phyloP scores from a whole-genome alignment of 2,113 vertebrate genomes.

The Piaya cayana region DNA sequence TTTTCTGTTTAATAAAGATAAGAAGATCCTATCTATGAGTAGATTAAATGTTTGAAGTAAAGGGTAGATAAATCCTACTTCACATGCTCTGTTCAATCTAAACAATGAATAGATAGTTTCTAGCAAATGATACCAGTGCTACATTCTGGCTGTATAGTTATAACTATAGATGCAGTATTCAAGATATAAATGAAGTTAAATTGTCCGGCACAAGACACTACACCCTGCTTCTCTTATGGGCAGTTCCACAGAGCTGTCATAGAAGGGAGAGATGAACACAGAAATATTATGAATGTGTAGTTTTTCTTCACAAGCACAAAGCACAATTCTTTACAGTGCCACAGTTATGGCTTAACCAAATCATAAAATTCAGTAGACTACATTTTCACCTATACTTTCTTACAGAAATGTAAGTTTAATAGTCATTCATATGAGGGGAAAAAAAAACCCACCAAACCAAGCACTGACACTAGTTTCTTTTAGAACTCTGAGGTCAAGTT shows the following conservation, averaged over 20 bases:
- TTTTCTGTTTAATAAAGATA: neutral
- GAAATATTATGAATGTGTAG: neutral
- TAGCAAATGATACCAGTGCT: neutral
- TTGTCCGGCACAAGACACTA: neutral
- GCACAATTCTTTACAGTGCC: neutral
- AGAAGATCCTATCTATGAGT: neutral
- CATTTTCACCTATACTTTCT: neutral
- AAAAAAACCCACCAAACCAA: neutral
- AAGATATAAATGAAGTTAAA: neutral
- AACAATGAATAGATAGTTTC: neutral
- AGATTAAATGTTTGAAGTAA: neutral
- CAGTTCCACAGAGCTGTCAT: neutral
- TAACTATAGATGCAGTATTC: neutral
- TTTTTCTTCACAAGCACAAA: neutral
- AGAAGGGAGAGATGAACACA: neutral
- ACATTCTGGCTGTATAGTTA: neutral
- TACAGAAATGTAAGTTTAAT: neutral
- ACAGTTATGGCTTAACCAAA: neutral
- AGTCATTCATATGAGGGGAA: rapidly evolving
- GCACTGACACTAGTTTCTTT: neutral
- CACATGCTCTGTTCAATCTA: neutral
- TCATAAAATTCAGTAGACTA: neutral
- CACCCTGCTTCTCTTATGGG: rapidly evolving
- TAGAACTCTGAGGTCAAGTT: neutral
- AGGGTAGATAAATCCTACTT: neutral